Evolutionary conservation across 2,797 vertebrate genomes (phyloP).

Genomic region (Mus spretus): DNA sequence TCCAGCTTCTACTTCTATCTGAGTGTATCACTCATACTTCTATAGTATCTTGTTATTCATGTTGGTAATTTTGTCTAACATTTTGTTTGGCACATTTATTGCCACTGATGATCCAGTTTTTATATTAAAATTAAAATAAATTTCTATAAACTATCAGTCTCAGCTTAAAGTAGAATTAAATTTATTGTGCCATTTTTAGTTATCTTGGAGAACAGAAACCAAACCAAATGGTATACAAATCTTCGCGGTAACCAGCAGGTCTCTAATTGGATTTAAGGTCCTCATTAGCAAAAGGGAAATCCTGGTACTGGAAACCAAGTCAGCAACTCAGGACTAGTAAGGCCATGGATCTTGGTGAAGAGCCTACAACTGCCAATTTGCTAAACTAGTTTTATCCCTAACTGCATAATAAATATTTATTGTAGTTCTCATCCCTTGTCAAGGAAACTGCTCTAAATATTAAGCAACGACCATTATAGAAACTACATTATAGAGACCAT

Average conservation of each 20-base stretch:
- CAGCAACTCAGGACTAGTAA: neutral
- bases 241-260: neutral
- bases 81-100: neutral
- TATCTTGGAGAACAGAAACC: neutral
- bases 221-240: neutral
- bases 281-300: neutral
- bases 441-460: neutral
- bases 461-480: neutral
- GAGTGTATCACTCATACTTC: too few relatives aligned
- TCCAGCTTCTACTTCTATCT: neutral
- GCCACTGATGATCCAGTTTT: neutral
- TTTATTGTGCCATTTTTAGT: neutral
- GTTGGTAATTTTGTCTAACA: neutral
- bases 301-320: neutral
- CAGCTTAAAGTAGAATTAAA: neutral
- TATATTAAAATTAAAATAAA: neutral
- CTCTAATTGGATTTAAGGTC: neutral
- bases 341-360: neutral
- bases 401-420: neutral
- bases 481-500: neutral
- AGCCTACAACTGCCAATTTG: neutral
- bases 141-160: neutral
- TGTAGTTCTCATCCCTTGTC: neutral
- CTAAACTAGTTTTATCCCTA: neutral
- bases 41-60: neutral